phyloP scores from a whole-genome alignment of 2,113 vertebrate species.

The Perca flavescens region DNA sequence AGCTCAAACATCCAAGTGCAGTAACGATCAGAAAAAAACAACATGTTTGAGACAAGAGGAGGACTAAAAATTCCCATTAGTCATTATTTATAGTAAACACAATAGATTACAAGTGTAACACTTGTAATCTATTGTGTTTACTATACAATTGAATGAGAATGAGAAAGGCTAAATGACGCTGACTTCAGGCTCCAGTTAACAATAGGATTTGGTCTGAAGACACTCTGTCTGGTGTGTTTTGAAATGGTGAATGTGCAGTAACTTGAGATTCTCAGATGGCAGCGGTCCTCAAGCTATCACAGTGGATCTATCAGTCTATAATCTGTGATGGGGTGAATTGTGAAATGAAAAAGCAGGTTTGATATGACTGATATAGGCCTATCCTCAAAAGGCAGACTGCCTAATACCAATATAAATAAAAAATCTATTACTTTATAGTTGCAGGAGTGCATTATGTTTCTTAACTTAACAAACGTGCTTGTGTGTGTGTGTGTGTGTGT shows the following conservation, averaged over 20 bases:
- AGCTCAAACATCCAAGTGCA: background rate
- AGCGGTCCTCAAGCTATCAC: slow-evolving; percentile 9
- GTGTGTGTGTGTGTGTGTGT: slow-evolving; percentile 15
- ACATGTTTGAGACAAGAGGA: background rate
- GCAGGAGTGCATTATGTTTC: background rate
- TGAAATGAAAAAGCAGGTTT: slow-evolving; percentile 14
- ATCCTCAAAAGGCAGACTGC: slow-evolving; percentile 13
- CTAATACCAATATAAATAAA: background rate
- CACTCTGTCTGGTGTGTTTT: slow-evolving; percentile 17
- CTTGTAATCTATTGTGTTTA: too few species aligned
- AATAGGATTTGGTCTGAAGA: background rate
- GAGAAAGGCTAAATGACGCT: background rate
- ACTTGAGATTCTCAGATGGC: slow-evolving; percentile 36
- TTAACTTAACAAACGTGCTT: background rate
- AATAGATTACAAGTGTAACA: background rate
- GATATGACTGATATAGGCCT: background rate
- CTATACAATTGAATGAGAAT: too few species aligned
- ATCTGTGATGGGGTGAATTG: slow-evolving; percentile 11
- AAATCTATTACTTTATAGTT: background rate
- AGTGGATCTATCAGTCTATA: slow-evolving; percentile 2
- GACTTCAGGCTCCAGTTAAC: background rate
- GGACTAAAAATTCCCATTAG: background rate
- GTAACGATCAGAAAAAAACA: background rate
- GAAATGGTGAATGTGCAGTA: slow-evolving; percentile 29
- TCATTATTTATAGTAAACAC: background rate